phyloP scores from a whole-genome alignment of 2,113 vertebrate species.

The Phalacrocorax carbo region DNA sequence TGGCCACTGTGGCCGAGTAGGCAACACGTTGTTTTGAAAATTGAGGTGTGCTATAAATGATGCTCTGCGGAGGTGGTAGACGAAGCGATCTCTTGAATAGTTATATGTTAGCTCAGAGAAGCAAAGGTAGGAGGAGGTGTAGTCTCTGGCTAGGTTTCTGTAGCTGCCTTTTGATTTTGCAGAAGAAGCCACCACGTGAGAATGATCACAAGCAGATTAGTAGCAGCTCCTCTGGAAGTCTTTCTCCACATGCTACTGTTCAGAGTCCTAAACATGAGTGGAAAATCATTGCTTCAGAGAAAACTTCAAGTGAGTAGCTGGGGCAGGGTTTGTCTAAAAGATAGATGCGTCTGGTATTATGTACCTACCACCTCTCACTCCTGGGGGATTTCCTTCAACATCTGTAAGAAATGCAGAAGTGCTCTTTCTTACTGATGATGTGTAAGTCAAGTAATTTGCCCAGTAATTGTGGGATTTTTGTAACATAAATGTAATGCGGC shows the following conservation, averaged over 20 bases:
- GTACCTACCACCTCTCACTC: neutral
- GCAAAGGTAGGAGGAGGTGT: constrained; percentile 54
- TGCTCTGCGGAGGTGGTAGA: neutral
- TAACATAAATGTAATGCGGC: neutral
- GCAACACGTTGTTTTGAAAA: neutral
- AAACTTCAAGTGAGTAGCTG: constrained; percentile 90
- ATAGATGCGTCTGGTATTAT: neutral
- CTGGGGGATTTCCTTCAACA: neutral
- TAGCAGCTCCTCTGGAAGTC: constrained; percentile 91
- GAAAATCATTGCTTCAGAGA: constrained; percentile 98
- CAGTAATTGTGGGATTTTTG: neutral
- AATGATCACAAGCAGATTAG: constrained; percentile 92
- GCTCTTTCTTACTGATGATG: neutral
- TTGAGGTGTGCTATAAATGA: constrained; percentile 7
- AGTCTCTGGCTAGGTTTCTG: constrained; percentile 81
- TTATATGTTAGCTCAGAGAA: constrained; percentile 1
- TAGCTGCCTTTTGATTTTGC: constrained; percentile 95
- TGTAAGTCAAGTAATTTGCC: neutral
- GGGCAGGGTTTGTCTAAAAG: neutral
- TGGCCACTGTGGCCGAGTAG: neutral
- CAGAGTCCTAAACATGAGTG: constrained; percentile 91
- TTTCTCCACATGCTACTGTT: constrained; percentile 86
- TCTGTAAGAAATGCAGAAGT: neutral
- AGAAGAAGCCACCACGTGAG: constrained; percentile 96
- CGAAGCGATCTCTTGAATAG: neutral